A percentile compares a stretch with the other conserved stretches of the same genome.
phyloP scores from a whole-genome alignment of 2,797 vertebrate genomes.

The Phoxinus dragarum region DNA sequence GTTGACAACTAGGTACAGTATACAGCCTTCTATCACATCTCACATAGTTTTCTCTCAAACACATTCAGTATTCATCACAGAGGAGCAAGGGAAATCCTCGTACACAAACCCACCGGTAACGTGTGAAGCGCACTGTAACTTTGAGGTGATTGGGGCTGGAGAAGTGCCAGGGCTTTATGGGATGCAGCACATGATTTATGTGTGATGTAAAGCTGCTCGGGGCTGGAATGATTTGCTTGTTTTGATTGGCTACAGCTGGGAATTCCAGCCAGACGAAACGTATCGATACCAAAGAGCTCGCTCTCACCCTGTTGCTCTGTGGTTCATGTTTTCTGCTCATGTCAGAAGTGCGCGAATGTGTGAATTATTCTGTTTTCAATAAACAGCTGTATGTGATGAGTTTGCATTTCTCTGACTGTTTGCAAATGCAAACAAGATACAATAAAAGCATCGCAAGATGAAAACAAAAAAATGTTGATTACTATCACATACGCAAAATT shows the following conservation, averaged over 20 bases:
- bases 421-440: constrained; percentile 53
- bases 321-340: constrained; percentile 29
- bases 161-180: constrained; percentile 72
- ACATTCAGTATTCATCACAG: neutral
- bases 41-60: neutral
- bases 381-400: constrained; percentile 62
- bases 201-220: constrained; percentile 57
- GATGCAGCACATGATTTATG: constrained; percentile 66
- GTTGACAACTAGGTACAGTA: neutral
- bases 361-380: constrained; percentile 56
- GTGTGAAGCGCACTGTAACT: neutral
- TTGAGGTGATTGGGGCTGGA: constrained; percentile 54
- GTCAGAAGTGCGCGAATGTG: constrained; percentile 52
- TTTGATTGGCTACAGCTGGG: constrained; percentile 60
- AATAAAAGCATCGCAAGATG: constrained; percentile 64
- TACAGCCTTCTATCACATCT: neutral
- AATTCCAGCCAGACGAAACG: constrained; percentile 66
- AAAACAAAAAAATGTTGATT: constrained; percentile 70
- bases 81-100: neutral
- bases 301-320: neutral
- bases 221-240: constrained; percentile 60
- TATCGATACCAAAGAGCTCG: constrained; percentile 53
- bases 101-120: neutral
- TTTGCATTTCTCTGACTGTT: constrained; percentile 47
- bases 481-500: constrained; percentile 70